A percentile compares a stretch with the other conserved stretches of the same genome.
phyloP scores from a whole-genome alignment of 2,888 invertebrate species.

The Lagria hirta region DNA sequence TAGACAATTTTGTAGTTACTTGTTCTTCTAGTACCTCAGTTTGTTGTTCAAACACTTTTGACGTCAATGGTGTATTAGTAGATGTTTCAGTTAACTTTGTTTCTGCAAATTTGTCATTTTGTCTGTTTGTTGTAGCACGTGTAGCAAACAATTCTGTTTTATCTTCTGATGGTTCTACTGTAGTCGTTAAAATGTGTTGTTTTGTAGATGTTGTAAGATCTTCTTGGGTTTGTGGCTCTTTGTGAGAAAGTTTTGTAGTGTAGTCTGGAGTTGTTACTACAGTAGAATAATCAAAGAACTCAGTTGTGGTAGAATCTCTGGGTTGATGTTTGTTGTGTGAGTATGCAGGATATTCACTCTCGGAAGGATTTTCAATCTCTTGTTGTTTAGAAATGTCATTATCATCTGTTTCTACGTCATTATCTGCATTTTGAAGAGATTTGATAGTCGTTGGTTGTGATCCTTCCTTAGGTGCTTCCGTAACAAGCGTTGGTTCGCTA shows the following conservation, averaged over 20 bases:
- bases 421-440: constrained; percentile 18
- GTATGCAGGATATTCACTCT: neutral
- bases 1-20: too few relatives aligned
- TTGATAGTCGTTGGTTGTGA: constrained; percentile 18
- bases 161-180: constrained; percentile 1
- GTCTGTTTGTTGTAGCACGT: neutral
- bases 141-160: too few relatives aligned
- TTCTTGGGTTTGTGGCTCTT: neutral
- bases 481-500: constrained; percentile 19
- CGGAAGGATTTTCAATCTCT: constrained; percentile 1
- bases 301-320: too few relatives aligned
- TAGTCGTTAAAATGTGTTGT: too few relatives aligned
- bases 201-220: neutral
- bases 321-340: neutral
- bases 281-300: too few relatives aligned
- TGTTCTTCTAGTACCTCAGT: too few relatives aligned
- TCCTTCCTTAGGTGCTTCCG: constrained; percentile 26
- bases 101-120: neutral
- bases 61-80: too few relatives aligned
- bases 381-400: constrained; percentile 18
- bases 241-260: constrained; percentile 1
- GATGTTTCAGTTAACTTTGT: neutral
- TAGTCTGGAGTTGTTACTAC: too few relatives aligned
- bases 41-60: too few relatives aligned
- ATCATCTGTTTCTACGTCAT: constrained; percentile 18